Evolutionary conservation across 2,797 vertebrate species (phyloP), one percentile per base, ranked within the genome.

Genomic region (Adelosebastes latens): DNA sequence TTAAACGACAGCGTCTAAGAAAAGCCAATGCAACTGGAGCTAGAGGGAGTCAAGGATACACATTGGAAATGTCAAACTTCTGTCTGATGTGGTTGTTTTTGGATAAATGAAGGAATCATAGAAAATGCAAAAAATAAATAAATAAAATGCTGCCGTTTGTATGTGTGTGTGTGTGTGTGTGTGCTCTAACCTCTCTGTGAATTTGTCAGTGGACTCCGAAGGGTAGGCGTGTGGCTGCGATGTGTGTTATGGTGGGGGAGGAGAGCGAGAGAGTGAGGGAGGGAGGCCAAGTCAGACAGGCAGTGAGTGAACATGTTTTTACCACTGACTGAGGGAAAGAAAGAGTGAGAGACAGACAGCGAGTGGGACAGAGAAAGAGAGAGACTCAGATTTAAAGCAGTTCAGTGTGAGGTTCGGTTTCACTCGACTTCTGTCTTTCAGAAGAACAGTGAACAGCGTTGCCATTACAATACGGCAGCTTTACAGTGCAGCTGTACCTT

Each of bases 181-280:
- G 80, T 34, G 39, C 81, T 91, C 39, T 84, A 81, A 75, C 87
- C 84, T 85, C 83, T 71, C 66, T 92, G 93, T 92, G 92, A 93
- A 92, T 90, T 81, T 87, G 91, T 88, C 93, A 92, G 94, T 91
- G 85, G 85, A 84, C 91, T 93, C 82, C 53, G 91, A 93, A 90
- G 66, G 80, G 73, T 60, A 90, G 89, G 79, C 89, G 85, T 90
- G 92, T 88, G 90, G 80, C 88, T 91, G 92, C 5, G 70, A 94
- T 94, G 90, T 92, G 93, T 93, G 90, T 84, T 83, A 36, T 71
- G 65, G 76, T 77, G 94, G 91, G 90, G 91, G 93, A 86, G 90
- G 92, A 93, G 84, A 86, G 85, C 77, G 84, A 58, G 84, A 24
- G 32, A 13, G 79, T 8, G 64, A 76, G 80, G n/a, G 63, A 84